Percentiles rank a stretch among this genome's conserved stretches.
Evolutionary conservation across 2,888 invertebrate genomes (phyloP).

Genomic region (Lycaena phlaeas): DNA sequence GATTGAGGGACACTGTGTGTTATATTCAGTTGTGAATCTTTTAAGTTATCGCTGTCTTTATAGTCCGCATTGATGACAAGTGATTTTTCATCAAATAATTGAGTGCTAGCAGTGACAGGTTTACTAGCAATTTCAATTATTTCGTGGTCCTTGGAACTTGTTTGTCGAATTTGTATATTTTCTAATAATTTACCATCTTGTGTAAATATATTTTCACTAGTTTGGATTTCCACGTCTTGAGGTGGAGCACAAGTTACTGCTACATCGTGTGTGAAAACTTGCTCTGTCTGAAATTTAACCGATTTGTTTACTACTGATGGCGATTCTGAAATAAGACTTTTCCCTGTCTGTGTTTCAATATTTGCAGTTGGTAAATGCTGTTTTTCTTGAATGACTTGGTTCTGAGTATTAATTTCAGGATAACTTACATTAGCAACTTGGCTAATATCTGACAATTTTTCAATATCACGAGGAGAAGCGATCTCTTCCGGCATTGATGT

Average conservation of each 20-base stretch:
- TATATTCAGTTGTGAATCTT: conserved; percentile 80
- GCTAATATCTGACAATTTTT: conserved; percentile 19
- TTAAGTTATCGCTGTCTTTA: conserved; percentile 62
- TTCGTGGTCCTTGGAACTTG: conserved; percentile 75
- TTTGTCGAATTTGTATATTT: conserved; percentile 78
- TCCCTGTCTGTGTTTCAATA: conserved; percentile 80
- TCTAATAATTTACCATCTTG: conserved; percentile 68
- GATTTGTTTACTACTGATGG: conserved; percentile 57
- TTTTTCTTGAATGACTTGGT: conserved; percentile 23
- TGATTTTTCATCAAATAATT: conserved; percentile 70
- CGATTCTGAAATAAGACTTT: conserved; percentile 65
- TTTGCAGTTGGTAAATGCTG: conserved; percentile 25
- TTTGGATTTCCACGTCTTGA: conserved; percentile 76
- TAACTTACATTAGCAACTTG: conserved; percentile 3
- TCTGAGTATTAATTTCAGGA: conserved; percentile 15
- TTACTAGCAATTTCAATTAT: conserved; percentile 81
- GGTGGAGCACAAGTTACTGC: conserved; percentile 68
- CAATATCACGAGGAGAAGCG: conserved; percentile 43
- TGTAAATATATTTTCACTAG: conserved; percentile 60
- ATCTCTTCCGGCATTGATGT: conserved; percentile 82
- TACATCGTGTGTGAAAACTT: conserved; percentile 56
- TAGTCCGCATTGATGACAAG: conserved; percentile 83
- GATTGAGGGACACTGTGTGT: conserved; percentile 81
- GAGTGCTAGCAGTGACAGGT: conserved; percentile 60
- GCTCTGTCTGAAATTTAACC: conserved; percentile 48